These are phyloP conservation scores for Deroplatys truncata DNA, from an alignment of 2,888 invertebrate genomes.

Conservation along the genomic window DNA sequence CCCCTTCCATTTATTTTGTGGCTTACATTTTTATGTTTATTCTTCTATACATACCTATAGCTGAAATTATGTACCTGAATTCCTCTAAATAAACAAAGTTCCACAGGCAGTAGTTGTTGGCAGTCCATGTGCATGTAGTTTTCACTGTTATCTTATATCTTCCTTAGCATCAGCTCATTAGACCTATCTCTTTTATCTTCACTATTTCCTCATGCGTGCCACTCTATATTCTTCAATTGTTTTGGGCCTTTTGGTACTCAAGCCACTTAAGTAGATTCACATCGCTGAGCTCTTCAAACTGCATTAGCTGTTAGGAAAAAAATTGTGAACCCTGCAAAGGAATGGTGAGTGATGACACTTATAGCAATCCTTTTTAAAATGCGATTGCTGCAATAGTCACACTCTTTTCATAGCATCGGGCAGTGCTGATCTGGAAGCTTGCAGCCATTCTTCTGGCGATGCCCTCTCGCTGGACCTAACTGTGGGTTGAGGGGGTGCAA, in stretches of 20 bases:
- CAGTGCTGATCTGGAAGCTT: background rate
- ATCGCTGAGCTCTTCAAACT: background rate
- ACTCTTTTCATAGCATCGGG: background rate
- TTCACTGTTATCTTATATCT: background rate
- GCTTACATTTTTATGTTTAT: slow-evolving; percentile 1
- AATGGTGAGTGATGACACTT: slow-evolving; percentile 2
- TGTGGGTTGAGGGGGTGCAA: slow-evolving; percentile 9
- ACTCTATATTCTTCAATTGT: background rate
- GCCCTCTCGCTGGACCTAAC: slow-evolving; percentile 15
- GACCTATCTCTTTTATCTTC: background rate
- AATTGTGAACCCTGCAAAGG: slow-evolving; percentile 19
- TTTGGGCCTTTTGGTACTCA: background rate
- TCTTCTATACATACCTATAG: slow-evolving; percentile 17
- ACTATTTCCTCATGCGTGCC: background rate
- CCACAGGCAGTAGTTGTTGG: background rate
- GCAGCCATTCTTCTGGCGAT: background rate
- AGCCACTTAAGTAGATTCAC: background rate
- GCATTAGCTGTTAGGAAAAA: slow-evolving; percentile 21
- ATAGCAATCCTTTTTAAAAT: background rate
- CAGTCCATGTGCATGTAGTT: background rate
- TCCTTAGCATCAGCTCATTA: background rate
- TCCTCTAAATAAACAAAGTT: background rate
- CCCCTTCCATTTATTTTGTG: background rate
- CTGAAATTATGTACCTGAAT: slow-evolving; percentile 1
- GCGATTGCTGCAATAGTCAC: slow-evolving; percentile 2